A percentile compares a stretch with the other conserved stretches of the same genome.
Conservation (phyloP, 2,113 vertebrate genomes). For the Chauna torquata region DNA sequence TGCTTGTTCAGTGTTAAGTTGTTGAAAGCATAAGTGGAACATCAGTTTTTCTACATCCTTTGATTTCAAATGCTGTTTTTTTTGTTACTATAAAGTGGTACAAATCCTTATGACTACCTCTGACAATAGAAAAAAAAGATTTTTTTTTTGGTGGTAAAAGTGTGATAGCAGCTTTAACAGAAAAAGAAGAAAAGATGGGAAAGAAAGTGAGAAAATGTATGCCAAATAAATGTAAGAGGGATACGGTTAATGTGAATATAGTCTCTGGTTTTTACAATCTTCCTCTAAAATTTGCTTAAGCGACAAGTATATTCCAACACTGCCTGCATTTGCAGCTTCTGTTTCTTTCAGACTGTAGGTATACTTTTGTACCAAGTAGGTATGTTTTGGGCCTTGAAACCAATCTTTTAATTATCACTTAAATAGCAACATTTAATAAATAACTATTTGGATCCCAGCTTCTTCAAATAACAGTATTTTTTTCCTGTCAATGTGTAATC, state of each 20-base stretch:
- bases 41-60: background rate
- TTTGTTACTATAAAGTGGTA: conserved; percentile 20
- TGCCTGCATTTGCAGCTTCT: background rate
- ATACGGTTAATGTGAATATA: background rate
- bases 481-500: background rate
- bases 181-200: background rate
- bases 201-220: background rate
- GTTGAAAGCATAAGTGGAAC: background rate
- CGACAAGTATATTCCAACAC: background rate
- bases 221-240: background rate
- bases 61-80: background rate
- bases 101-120: background rate
- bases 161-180: background rate
- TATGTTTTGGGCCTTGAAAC: background rate
- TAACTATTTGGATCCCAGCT: background rate
- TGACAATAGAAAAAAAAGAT: background rate
- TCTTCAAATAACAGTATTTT: background rate
- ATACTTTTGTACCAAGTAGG: background rate
- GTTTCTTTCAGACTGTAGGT: background rate
- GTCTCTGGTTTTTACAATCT: background rate
- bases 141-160: background rate
- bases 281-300: background rate
- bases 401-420: background rate
- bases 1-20: conserved; percentile 21
- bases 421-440: background rate